phyloP scores from a whole-genome alignment of 2,888 invertebrate species.

The Geophilus truncorum region DNA sequence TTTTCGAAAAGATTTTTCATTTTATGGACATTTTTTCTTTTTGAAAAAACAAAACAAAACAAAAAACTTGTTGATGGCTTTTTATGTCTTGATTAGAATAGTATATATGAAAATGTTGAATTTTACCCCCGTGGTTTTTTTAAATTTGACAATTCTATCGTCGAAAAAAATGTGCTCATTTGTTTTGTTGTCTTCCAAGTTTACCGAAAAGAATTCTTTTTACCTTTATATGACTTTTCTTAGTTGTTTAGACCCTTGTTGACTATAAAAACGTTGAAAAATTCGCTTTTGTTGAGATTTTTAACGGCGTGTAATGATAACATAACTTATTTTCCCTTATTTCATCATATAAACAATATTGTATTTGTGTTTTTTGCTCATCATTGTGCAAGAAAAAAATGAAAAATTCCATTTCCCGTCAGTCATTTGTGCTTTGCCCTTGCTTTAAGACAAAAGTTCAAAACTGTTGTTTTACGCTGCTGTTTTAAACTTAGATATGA shows the following conservation, averaged over 20 bases:
- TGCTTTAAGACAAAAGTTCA: not conserved
- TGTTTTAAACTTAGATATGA: slow-evolving; percentile 1
- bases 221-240: not conserved
- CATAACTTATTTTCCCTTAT: not conserved
- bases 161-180: not conserved
- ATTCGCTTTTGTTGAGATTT: not conserved
- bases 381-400: not conserved
- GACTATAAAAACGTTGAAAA: not conserved
- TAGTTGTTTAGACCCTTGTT: not conserved
- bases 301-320: not conserved
- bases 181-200: slow-evolving; percentile 10
- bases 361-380: not conserved
- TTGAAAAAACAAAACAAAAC: not conserved
- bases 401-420: not conserved
- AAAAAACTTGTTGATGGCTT: not conserved
- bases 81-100: not conserved
- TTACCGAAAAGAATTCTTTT: too few relatives aligned
- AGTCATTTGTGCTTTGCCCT: slow-evolving; percentile 15
- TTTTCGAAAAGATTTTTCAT: not conserved
- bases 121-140: not conserved
- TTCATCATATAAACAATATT: not conserved
- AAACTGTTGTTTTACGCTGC: slow-evolving; percentile 2
- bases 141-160: not conserved
- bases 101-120: not conserved
- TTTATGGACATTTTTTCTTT: not conserved